Conservation (phyloP, 1,140 invertebrate species). For the Gryon sp. region DNA sequence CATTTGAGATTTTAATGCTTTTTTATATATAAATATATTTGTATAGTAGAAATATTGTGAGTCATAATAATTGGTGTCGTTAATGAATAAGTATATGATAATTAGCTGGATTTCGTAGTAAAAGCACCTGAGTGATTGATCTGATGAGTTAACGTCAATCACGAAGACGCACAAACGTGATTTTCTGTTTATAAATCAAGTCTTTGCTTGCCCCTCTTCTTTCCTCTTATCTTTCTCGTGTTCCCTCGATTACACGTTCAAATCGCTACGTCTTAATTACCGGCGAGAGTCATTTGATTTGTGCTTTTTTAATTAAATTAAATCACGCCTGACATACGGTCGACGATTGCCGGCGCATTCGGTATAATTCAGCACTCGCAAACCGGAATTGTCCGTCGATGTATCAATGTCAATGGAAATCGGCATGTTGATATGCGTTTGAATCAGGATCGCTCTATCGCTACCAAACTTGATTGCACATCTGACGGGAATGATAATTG, state of each 20-base stretch:
- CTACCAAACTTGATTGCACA: conserved; percentile 51
- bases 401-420: conserved; percentile 64
- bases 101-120: conserved; percentile 50
- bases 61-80: conserved; percentile 10
- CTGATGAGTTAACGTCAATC: conserved; percentile 43
- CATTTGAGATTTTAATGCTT: conserved; percentile 47
- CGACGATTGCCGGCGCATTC: conserved; percentile 2
- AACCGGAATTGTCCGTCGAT: conserved; percentile 52
- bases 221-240: too few species aligned
- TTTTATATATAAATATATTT: too few species aligned
- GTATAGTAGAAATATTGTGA: conserved; percentile 20
- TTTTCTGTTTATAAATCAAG: conserved; percentile 19
- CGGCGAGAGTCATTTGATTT: conserved; percentile 30
- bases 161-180: background rate
- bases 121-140: conserved; percentile 34
- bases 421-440: conserved; percentile 49
- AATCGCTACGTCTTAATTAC: conserved; percentile 33
- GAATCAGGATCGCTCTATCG: conserved; percentile 32
- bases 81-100: conserved; percentile 49
- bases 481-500: conserved; percentile 51
- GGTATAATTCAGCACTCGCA: conserved; percentile 49
- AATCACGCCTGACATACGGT: conserved; percentile 15
- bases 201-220: too few species aligned
- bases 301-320: conserved; percentile 33
- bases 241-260: too few species aligned